Base-by-base conservation (phyloP, 1,140 invertebrate species). In the Theocolax elegans region DNA sequence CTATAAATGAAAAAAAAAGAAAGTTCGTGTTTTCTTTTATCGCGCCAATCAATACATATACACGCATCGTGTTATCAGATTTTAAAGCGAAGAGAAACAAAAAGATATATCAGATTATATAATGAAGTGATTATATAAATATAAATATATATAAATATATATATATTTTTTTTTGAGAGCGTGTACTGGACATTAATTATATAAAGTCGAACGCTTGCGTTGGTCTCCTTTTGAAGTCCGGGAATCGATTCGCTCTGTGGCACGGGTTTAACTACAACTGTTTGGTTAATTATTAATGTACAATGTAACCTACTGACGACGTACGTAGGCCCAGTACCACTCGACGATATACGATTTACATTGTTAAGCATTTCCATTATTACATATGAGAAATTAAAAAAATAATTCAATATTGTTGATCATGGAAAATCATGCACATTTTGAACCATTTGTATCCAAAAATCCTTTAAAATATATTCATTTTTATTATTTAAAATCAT, bases 151-250 rank as follows among this genome's bases (percentile, higher is more conserved):
- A 67, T 29, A 72, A 23, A 64, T 66, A 66, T 69, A 58, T 15
- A 72, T 67, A 70, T 48, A 74, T 54, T 10, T 77, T 75, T 79
- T 76, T 77, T 74, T 77, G 60, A 77, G 75, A 75, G 72, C 72
- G 76, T 62, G 71, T 74, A 75, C 72, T 79, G 75, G 75, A 79
- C 48, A 71, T 64, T 71, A 40, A 49, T 58, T 48, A 27, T 53
- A 72, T 56, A 67, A 21, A 44, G n/a, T n/a, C 46, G 64, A 71
- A 10, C 25, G 19, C 27, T 49, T 9, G 15, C n/a, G 29, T 51
- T 13, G 9, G 13, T 9, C 21, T 15, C 10, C 15, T 15, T 35
- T 21, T 13, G 19, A 35, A 35, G 17, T 54, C 25, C 25, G 1
- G 17, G n/a, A 9, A n/a, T 51, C 27, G 27, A 38, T 29, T 60